Evolutionary conservation across 2,797 vertebrate species (phyloP).

Genomic region (Pteropus rufus): DNA sequence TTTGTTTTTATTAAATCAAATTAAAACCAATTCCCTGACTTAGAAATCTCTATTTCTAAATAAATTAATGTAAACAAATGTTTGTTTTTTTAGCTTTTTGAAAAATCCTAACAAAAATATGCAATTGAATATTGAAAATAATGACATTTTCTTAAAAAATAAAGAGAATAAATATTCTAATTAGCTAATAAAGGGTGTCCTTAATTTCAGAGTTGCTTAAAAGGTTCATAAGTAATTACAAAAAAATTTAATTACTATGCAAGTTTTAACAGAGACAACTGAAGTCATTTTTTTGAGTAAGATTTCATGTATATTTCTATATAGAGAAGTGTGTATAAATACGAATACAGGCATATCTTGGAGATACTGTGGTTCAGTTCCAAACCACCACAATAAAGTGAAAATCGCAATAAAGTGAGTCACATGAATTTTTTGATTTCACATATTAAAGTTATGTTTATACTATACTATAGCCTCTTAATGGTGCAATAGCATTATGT

Average conservation of each 20-base stretch:
- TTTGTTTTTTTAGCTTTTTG: background rate
- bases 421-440: background rate
- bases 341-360: background rate
- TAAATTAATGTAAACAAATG: background rate
- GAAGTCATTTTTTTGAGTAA: background rate
- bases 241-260: background rate
- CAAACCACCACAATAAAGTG: background rate
- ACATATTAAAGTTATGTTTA: background rate
- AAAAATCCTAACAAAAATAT: background rate
- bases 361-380: too few relatives aligned
- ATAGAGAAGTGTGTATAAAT: background rate
- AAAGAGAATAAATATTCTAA: background rate
- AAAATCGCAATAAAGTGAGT: background rate
- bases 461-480: background rate
- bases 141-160: background rate
- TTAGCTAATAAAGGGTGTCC: background rate
- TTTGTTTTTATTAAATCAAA: background rate
- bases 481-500: background rate
- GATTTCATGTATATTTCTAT: background rate
- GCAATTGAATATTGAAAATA: background rate
- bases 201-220: background rate
- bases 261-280: background rate
- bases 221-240: background rate
- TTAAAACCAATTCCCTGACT: background rate
- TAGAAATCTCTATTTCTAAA: background rate